A percentile compares a stretch with the other conserved stretches of the same genome.
Conservation (phyloP, 1,140 invertebrate species). For the Potamilus streckersoni region DNA sequence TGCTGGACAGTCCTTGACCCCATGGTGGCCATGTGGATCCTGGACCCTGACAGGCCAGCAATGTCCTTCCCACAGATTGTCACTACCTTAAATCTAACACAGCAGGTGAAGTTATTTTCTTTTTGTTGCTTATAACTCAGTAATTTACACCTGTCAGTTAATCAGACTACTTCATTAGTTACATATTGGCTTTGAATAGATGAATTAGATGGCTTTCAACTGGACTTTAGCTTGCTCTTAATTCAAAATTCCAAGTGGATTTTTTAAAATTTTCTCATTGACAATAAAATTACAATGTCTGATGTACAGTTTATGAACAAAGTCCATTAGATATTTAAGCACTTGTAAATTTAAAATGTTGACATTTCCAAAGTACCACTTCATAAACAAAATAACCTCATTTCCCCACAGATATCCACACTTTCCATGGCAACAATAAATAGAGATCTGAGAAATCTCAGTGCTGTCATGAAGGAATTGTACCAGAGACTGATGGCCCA, state of each 20-base stretch:
- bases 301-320: too few species aligned
- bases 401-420: too few species aligned
- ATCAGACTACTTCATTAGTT: background rate
- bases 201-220: background rate
- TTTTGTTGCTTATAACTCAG: background rate
- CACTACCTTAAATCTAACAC: slow-evolving; percentile 6
- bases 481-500: slow-evolving; percentile 37
- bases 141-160: background rate
- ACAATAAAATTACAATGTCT: background rate
- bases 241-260: background rate
- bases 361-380: too few species aligned
- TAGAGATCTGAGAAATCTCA: slow-evolving; percentile 20
- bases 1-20: slow-evolving; percentile 48
- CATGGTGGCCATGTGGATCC: slow-evolving; percentile 50
- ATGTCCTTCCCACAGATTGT: slow-evolving; percentile 41
- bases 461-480: slow-evolving; percentile 38
- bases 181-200: background rate
- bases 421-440: too few species aligned
- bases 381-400: too few species aligned
- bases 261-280: background rate
- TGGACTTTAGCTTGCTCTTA: background rate
- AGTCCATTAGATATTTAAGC: too few species aligned
- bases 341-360: too few species aligned
- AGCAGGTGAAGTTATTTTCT: slow-evolving; percentile 17
- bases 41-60: slow-evolving; percentile 52